Percentiles rank a stretch among this genome's conserved stretches.
These are phyloP conservation scores for Chlamydotis undulata DNA, from an alignment of 2,113 vertebrate species.

Conservation along the genomic window DNA sequence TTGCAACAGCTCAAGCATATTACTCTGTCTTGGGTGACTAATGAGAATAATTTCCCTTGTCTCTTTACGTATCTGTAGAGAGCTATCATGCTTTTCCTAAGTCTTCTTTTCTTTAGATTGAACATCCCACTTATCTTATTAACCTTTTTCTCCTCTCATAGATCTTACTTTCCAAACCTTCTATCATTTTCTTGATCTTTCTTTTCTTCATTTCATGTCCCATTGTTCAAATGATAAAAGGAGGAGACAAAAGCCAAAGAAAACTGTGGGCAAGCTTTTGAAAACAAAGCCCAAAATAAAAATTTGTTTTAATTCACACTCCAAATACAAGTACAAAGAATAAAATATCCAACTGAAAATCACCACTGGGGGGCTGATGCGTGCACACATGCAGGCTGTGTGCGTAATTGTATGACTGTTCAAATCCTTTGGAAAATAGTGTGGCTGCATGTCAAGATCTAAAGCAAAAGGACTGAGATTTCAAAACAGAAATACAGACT, in stretches of 20 bases:
- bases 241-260: conserved; percentile 46
- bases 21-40: conserved; percentile 63
- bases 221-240: conserved; percentile 39
- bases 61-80: conserved; percentile 49
- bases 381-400: conserved; percentile 27
- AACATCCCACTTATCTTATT: conserved; percentile 57
- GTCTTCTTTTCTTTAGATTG: conserved; percentile 44
- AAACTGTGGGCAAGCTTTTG: conserved; percentile 61
- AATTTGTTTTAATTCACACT: conserved; percentile 63
- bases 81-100: conserved; percentile 50
- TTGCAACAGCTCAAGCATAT: conserved; percentile 49
- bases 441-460: conserved; percentile 62
- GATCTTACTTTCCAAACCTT: conserved; percentile 40
- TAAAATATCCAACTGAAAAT: conserved; percentile 49
- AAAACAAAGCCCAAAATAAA: conserved; percentile 67
- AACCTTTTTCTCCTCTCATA: conserved; percentile 41
- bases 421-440: conserved; percentile 57
- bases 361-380: conserved; percentile 49
- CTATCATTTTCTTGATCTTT: conserved; percentile 58
- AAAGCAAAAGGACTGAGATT: conserved; percentile 43
- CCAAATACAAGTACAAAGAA: conserved; percentile 47
- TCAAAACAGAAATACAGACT: conserved; percentile 60
- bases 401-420: conserved; percentile 20
- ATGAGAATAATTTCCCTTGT: conserved; percentile 67
- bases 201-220: conserved; percentile 36